Base-by-base conservation (phyloP, 23 tunicate genomes). In the Aplidium turbinatum region DNA sequence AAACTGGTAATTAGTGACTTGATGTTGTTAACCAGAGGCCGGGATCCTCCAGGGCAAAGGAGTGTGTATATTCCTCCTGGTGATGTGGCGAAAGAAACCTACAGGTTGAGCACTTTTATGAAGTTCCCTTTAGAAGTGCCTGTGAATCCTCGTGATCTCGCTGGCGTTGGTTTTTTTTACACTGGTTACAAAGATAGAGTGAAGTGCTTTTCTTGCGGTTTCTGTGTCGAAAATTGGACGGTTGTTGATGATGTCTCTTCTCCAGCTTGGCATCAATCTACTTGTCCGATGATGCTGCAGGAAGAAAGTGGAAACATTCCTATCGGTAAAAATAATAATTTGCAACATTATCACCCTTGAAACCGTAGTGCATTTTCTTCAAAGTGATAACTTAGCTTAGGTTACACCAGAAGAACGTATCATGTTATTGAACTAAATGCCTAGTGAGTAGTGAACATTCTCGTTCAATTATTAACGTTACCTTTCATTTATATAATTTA, bases 281-380 rank as follows among this genome's bases (percentile, higher is more conserved):
- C 47, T 0, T 78, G 84, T 35, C 54, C 45, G 5, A 26, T 78
- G 38, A 29, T 54, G 0, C 4, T 11, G 23, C 64, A 45, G 18
- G 65, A 53, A 67, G 84, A 78, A 24, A 67, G 84, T 78, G 84
- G 84, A 27, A 78, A 78, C 30, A 34, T 78, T 45, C 84, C 72
- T 3, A 23, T 63, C 27, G 55, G 72, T n/a, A n/a, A n/a, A n/a
- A n/a, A n/a, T n/a, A n/a, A n/a, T n/a, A n/a, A n/a, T n/a, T n/a
- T n/a, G n/a, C n/a, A n/a, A n/a, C n/a, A n/a, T n/a, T n/a, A n/a
- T n/a, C n/a, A n/a, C n/a, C n/a, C n/a, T n/a, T n/a, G n/a, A n/a
- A n/a, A n/a, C n/a, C n/a, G n/a, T n/a, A n/a, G n/a, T n/a, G n/a
- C n/a, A n/a, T n/a, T n/a, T n/a, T n/a, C n/a, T n/a, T n/a, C n/a